Evolutionary conservation across 2,797 vertebrate species (phyloP).

Genomic region (Valencia hispanica): DNA sequence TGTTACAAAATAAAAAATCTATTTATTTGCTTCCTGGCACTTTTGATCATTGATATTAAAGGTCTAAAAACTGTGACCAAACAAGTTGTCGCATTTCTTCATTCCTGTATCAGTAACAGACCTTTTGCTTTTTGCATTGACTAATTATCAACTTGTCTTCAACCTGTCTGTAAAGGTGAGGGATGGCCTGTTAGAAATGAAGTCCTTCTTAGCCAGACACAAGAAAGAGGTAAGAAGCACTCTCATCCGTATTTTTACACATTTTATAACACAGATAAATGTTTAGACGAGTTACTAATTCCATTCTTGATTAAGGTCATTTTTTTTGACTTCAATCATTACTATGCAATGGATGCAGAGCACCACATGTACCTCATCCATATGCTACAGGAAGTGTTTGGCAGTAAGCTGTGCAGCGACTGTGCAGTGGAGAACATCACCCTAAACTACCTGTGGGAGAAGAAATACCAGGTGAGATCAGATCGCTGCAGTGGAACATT

Average conservation of each 20-base stretch:
- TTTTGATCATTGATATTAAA: neutral
- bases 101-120: neutral
- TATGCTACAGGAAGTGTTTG: slow-evolving; percentile 89
- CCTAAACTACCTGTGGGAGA: slow-evolving; percentile 89
- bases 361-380: slow-evolving; percentile 88
- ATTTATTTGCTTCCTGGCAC: neutral
- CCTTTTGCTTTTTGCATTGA: neutral
- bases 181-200: slow-evolving; percentile 91
- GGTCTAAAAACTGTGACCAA: neutral
- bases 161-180: slow-evolving; percentile 70
- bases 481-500: neutral
- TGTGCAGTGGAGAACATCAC: slow-evolving; percentile 88
- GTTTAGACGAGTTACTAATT: neutral
- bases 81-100: neutral
- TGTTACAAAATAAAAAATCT: no score
- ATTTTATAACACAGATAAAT: neutral
- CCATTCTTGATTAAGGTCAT: slow-evolving; percentile 77
- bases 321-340: slow-evolving; percentile 97
- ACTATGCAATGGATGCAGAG: slow-evolving; percentile 91
- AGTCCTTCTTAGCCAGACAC: slow-evolving; percentile 87
- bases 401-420: slow-evolving; percentile 86
- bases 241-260: neutral
- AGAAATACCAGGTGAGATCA: slow-evolving; percentile 86
- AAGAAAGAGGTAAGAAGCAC: slow-evolving; percentile 73
- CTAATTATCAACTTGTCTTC: neutral